Evolutionary conservation across 2,797 vertebrate genomes (phyloP), one percentile per base, ranked within the genome.

Genomic region (Danio aesculapii): DNA sequence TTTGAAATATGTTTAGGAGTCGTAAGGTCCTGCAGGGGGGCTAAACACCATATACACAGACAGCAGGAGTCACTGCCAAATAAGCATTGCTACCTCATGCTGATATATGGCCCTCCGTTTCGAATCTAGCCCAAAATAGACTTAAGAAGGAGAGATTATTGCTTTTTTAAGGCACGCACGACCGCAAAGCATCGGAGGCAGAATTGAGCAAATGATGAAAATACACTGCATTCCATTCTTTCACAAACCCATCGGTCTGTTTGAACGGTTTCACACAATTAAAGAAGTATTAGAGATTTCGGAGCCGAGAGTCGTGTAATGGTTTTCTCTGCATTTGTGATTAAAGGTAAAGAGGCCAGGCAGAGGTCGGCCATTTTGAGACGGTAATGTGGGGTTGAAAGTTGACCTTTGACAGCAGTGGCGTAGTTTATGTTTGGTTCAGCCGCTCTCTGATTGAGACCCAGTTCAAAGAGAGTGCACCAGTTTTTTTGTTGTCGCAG

Each of bases 401-500:
- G 69, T 71, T 66, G 79, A 81, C 78, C 78, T 81, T 76, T 81
- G 68, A 72, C 74, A 52, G 64, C 76, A 30, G 58, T 53, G 71
- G 68, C 50, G 66, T 68, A 71, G 70, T 81, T 75, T 73, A 78
- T 83, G 55, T 70, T 81, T 75, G 50, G 30, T 79, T 83, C 66
- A 63, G 77, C 63, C 76, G 21, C 76, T 82, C 78, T 79, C 55
- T 84, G 81, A 85, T 82, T 82, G 76, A 78, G 87, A 89, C 88
- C 84, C 92, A 93, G 94, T 94, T 95, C 94, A 95, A 91, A 89
- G 86, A 93, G 91, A 94, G 94, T 93, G 92, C 93, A 94, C 77
- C 52, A 63, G 19, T 84, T 75, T 61, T n/a, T 61, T 62, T 88
- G 90, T 88, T 87, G 91, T 91, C 86, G 85, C 89, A 67, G 88